phyloP scores from a whole-genome alignment of 2,797 vertebrate species.

The Forpus xanthops region DNA sequence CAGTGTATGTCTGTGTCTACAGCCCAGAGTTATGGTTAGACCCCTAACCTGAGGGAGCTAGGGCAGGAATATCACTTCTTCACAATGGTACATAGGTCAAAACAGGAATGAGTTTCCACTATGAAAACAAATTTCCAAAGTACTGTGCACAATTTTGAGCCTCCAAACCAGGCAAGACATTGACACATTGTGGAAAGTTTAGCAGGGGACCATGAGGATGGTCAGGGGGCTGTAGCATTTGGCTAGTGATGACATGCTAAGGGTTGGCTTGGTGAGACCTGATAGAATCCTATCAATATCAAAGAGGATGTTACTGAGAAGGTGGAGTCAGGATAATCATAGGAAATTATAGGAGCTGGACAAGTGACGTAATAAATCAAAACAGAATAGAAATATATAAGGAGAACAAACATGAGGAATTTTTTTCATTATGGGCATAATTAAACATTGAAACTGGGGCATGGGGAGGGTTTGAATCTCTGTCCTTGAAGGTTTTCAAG shows the following conservation, averaged over 20 bases:
- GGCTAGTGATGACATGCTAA: background rate
- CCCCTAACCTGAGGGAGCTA: rapidly evolving
- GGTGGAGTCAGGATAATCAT: background rate
- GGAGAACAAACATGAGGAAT: background rate
- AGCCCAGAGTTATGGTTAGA: background rate
- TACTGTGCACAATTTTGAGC: background rate
- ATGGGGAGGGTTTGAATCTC: background rate
- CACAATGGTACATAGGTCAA: rapidly evolving
- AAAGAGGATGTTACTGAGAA: background rate
- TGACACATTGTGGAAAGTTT: background rate
- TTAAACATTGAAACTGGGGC: background rate
- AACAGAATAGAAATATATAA: background rate
- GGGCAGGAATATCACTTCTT: background rate
- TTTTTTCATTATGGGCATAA: background rate
- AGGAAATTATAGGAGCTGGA: background rate
- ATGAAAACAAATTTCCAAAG: background rate
- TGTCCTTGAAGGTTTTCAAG: background rate
- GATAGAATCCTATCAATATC: background rate
- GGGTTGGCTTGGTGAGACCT: background rate
- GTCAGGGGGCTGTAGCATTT: rapidly evolving
- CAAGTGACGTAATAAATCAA: background rate
- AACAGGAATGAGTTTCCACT: background rate
- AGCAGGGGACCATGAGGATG: background rate
- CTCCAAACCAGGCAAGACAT: background rate
- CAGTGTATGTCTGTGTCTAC: background rate